These are phyloP conservation scores for Machaerirhynchus nigripectus DNA, from an alignment of 2,113 vertebrate genomes.

Conservation along the genomic window DNA sequence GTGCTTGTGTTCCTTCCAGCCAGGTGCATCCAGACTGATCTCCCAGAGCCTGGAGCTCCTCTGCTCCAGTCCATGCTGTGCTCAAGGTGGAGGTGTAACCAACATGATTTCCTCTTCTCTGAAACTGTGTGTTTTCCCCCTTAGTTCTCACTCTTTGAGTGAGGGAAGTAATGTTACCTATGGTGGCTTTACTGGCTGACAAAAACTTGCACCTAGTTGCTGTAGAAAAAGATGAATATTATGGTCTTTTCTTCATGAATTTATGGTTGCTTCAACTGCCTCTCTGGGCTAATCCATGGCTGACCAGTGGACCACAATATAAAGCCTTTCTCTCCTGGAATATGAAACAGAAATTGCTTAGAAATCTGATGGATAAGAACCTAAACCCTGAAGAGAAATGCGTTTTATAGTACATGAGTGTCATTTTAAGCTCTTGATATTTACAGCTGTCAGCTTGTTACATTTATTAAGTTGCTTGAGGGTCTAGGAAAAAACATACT, in stretches of 20 bases:
- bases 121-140: background rate
- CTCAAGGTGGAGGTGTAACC: background rate
- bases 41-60: background rate
- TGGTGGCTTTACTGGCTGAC: background rate
- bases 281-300: background rate
- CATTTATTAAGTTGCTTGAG: background rate
- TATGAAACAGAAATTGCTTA: background rate
- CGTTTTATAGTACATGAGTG: rapidly evolving
- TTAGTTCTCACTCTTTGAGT: background rate
- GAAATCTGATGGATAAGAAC: background rate
- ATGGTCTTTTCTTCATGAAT: background rate
- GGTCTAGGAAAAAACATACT: background rate
- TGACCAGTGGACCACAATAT: rapidly evolving
- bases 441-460: background rate
- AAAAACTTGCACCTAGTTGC: background rate
- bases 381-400: background rate
- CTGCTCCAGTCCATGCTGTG: background rate
- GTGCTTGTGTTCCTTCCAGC: background rate
- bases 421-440: background rate
- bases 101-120: background rate
- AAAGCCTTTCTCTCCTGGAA: background rate
- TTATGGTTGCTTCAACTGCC: background rate
- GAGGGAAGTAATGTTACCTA: background rate
- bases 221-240: background rate
- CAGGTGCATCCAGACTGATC: background rate